Evolutionary conservation across 2,888 invertebrate genomes (phyloP).

Genomic region (Eudemis profundana): DNA sequence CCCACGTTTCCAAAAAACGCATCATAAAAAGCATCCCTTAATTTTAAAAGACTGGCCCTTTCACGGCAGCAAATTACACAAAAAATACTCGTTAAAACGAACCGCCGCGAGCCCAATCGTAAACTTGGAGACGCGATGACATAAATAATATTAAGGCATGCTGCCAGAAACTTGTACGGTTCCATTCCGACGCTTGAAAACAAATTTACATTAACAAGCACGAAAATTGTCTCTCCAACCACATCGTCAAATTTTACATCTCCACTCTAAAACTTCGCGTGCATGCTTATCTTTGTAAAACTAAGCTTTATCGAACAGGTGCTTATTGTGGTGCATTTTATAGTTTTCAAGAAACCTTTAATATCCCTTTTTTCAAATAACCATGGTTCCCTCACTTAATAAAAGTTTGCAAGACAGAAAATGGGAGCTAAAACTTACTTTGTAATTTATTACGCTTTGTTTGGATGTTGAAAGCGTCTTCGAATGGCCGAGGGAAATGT

Average conservation of each 20-base stretch:
- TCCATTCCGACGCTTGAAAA: conserved; percentile 47
- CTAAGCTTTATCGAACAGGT: conserved; percentile 65
- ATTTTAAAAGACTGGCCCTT: conserved; percentile 55
- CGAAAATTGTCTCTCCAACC: conserved; percentile 41
- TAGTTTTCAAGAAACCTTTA: conserved; percentile 50
- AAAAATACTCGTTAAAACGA: conserved; percentile 71
- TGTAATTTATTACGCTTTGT: conserved; percentile 71
- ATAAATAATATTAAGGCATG: conserved; percentile 77
- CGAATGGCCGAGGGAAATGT: conserved; percentile 42
- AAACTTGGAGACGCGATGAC: conserved; percentile 71
- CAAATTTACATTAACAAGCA: conserved; percentile 42
- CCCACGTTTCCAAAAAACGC: conserved; percentile 47
- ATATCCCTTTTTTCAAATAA: conserved; percentile 44
- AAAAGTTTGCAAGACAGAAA: conserved; percentile 56
- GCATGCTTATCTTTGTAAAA: conserved; percentile 51
- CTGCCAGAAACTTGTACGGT: conserved; percentile 64
- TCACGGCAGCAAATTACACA: conserved; percentile 68
- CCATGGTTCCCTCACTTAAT: conserved; percentile 58
- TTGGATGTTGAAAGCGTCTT: conserved; percentile 52
- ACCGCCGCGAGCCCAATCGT: conserved; percentile 58
- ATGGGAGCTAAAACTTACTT: conserved; percentile 55
- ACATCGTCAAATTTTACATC: conserved; percentile 42
- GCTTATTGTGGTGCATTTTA: conserved; percentile 61
- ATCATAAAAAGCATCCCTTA: conserved; percentile 55
- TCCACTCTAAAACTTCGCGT: conserved; percentile 38